These are phyloP conservation scores for Pemphigus obesinymphae DNA, from an alignment of 1,140 invertebrate species.

Conservation along the genomic window DNA sequence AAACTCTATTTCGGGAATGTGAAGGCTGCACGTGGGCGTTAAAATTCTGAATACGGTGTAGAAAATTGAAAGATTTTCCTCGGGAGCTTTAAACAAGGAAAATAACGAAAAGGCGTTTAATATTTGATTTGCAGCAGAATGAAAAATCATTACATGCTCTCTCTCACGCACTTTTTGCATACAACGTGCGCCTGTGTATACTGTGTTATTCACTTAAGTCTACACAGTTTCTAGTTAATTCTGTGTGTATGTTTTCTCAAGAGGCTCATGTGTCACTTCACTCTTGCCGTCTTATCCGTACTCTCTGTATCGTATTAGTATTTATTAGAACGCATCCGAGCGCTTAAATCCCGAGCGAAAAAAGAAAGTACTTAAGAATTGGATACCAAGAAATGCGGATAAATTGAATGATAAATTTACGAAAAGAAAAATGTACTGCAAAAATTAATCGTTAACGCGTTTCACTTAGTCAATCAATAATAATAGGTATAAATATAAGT, in stretches of 20 bases:
- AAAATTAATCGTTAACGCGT: no score
- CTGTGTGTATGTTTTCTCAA: neutral
- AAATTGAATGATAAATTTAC: slow-evolving; percentile 7
- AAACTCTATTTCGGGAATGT: neutral
- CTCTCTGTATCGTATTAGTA: neutral
- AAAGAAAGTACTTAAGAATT: neutral
- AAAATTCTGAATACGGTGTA: neutral
- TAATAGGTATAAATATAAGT: no score
- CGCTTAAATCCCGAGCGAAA: neutral
- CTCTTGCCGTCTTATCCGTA: no score
- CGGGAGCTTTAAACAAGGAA: neutral
- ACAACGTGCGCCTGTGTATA: neutral
- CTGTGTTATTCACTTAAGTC: neutral
- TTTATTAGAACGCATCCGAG: neutral
- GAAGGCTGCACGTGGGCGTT: neutral
- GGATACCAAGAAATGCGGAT: neutral
- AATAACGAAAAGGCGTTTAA: neutral
- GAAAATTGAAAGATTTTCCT: neutral
- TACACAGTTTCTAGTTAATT: slow-evolving; percentile 6
- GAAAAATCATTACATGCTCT: slow-evolving; percentile 14
- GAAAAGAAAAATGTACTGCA: no score
- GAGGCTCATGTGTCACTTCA: neutral
- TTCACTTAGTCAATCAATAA: no score
- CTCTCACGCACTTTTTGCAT: neutral
- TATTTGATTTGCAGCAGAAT: neutral